Percentiles rank a stretch among this genome's conserved stretches.
phyloP scores from a whole-genome alignment of 2,797 vertebrate species.

The Antrozous pallidus region DNA sequence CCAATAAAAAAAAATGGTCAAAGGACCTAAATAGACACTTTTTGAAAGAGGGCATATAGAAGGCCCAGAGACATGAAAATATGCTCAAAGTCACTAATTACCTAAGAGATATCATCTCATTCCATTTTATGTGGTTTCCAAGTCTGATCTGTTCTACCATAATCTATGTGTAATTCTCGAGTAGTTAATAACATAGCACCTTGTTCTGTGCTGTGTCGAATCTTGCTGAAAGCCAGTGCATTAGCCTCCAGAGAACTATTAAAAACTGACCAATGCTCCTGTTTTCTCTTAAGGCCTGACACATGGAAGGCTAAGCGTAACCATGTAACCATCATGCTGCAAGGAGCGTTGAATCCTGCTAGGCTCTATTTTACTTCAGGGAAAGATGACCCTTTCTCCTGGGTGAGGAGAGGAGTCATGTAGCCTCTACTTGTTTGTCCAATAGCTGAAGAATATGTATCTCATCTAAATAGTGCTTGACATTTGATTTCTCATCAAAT shows the following conservation, averaged over 20 bases:
- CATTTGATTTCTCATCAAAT: neutral
- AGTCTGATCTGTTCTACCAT: neutral
- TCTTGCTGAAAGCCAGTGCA: neutral
- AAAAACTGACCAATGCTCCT: neutral
- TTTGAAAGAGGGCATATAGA: too few species aligned
- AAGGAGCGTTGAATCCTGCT: neutral
- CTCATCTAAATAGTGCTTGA: neutral
- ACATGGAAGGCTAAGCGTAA: neutral
- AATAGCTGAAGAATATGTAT: neutral
- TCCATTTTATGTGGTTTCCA: neutral
- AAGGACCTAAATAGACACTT: too few species aligned
- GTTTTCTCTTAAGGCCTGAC: neutral
- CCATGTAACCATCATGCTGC: neutral
- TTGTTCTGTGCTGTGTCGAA: neutral
- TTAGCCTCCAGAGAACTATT: neutral
- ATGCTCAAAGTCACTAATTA: too few species aligned
- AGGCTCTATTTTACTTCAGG: neutral
- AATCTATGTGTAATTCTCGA: neutral
- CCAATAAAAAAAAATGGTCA: too few species aligned
- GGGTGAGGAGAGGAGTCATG: neutral
- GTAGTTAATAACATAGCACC: neutral
- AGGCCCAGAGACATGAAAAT: too few species aligned
- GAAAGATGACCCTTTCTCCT: neutral
- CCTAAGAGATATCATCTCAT: neutral
- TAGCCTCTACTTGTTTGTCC: neutral